Evolutionary conservation across 2,113 vertebrate genomes (phyloP), one percentile per base, ranked within the genome.

Genomic region (Chinchilla lanigera): DNA sequence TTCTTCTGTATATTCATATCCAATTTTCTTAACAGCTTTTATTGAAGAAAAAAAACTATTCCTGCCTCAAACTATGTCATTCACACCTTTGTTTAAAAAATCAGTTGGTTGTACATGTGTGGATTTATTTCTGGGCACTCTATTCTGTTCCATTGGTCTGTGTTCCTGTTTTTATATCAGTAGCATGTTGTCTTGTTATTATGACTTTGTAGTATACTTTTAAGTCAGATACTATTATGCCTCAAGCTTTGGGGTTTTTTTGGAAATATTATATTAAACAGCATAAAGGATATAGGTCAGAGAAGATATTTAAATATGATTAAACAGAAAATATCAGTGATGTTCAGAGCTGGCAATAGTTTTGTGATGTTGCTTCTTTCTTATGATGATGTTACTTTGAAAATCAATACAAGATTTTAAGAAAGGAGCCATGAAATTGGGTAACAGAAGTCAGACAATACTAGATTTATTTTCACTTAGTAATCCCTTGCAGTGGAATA

Each of bases 351-450:
- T 86, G 50, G 9, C 13, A 81, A 52, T 33, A 82, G 19, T 61
- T 61, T 89, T 78, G 2, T 38, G 2, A 50, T 6, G 0, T 50
- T 47, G 19, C 7, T 77, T 47, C 50, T 56, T 89, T 71, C 65
- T 86, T 77, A 63, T 7, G 24, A 58, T 61, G 30, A 78, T 86
- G 26, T 61, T 94, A 12, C 50, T 94, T 95, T 84, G 77, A 90
- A 96, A 96, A 85, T 44, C 35, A 84, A 3, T 87, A 47, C 30
- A 92, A 80, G n/a, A 1, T 35, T 92, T 92, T 69, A 78, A 83
- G 67, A 61, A 73, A 69, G 81, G n/a, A 44, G 71, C n/a, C 30
- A 20, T 87, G 47, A 89, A 22, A 89, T 78, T 22, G 44, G 44
- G 56, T 61, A 73, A 75, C 30, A 82, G 30, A 73, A 89, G 50